Evolutionary conservation across 2,113 vertebrate species (phyloP).

Genomic region (Myodes glareolus): DNA sequence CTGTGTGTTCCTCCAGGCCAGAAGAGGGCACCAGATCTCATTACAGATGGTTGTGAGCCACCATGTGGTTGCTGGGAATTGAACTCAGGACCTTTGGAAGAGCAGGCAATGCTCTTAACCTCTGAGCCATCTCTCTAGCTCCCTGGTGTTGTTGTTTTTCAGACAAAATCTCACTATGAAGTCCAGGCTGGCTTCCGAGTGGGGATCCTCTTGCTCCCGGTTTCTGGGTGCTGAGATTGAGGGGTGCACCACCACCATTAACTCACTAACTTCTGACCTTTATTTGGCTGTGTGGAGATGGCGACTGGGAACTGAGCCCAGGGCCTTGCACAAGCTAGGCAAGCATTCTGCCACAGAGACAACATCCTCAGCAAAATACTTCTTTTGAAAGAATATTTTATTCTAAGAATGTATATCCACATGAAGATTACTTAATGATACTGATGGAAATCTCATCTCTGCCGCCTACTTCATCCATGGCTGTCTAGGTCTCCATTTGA

Average conservation of each 20-base stretch:
- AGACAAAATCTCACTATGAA: not conserved
- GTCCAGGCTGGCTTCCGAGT: not conserved
- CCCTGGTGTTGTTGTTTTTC: not conserved
- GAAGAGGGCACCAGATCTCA: too few species aligned
- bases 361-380: not conserved
- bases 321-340: not conserved
- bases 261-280: not conserved
- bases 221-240: not conserved
- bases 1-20: too few species aligned
- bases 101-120: too few species aligned
- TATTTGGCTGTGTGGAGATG: not conserved
- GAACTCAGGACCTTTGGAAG: too few species aligned
- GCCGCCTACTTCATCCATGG: constrained; percentile 86
- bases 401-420: not conserved
- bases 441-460: constrained; percentile 76
- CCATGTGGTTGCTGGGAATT: too few species aligned
- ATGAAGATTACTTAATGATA: not conserved
- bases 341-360: not conserved
- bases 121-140: too few species aligned
- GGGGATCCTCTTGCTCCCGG: not conserved
- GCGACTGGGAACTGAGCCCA: not conserved
- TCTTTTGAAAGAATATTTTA: not conserved
- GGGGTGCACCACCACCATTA: not conserved
- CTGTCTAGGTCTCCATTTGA: constrained; percentile 88
- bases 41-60: too few species aligned